A percentile compares a stretch with the other conserved stretches of the same genome.
Evolutionary conservation across 2,888 invertebrate species (phyloP).

Genomic region (Troides aeacus): DNA sequence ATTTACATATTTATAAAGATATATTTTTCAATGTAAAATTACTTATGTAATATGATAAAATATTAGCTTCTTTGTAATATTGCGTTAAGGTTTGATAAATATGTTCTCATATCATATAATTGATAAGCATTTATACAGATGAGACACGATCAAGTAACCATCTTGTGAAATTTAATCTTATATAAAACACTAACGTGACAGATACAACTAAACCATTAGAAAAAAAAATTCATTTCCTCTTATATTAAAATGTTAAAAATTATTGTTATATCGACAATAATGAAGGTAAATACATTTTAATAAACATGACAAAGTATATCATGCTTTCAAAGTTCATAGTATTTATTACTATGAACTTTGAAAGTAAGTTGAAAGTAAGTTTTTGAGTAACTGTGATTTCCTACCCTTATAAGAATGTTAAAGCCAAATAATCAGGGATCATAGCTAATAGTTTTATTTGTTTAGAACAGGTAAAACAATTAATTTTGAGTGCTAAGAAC

Average conservation of each 20-base stretch:
- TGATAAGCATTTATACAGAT: conserved; percentile 16
- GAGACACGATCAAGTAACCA: conserved; percentile 2
- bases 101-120: conserved; percentile 1
- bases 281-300: conserved; percentile 9
- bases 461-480: too few species aligned
- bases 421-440: too few species aligned
- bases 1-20: too few species aligned
- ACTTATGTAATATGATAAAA: conserved; percentile 1
- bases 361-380: too few species aligned
- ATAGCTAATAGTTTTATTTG: too few species aligned
- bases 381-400: too few species aligned
- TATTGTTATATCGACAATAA: conserved; percentile 1
- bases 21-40: background rate
- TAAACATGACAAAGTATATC: too few species aligned
- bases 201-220: background rate
- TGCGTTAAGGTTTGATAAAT: conserved; percentile 13
- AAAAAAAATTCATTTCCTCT: background rate
- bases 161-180: conserved; percentile 10
- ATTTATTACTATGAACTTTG: too few species aligned
- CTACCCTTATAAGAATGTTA: too few species aligned
- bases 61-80: background rate
- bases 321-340: too few species aligned
- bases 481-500: too few species aligned
- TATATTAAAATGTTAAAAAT: conserved; percentile 14
- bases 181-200: conserved; percentile 10